phyloP scores from a whole-genome alignment of 2,888 invertebrate genomes.

The Asteroscopus sphinx region DNA sequence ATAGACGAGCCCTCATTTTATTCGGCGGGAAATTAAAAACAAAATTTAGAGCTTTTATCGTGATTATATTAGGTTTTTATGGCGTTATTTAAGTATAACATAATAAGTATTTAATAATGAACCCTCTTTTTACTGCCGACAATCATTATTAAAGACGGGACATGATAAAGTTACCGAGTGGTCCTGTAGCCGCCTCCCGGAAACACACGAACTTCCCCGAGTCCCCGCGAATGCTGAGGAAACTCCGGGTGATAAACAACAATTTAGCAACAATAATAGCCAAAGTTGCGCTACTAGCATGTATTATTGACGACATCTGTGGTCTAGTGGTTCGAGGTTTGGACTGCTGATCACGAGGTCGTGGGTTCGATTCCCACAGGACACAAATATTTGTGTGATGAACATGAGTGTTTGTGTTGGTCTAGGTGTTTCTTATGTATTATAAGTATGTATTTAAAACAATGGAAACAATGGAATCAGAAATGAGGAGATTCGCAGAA shows the following conservation, averaged over 20 bases:
- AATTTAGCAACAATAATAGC: slow-evolving; percentile 63
- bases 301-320: too few relatives aligned
- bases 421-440: too few relatives aligned
- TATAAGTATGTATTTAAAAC: too few relatives aligned
- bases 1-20: slow-evolving; percentile 16
- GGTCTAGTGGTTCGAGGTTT: too few relatives aligned
- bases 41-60: slow-evolving; percentile 56
- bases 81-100: slow-evolving; percentile 51
- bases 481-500: too few relatives aligned
- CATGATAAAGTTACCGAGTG: slow-evolving; percentile 1
- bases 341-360: too few relatives aligned
- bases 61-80: slow-evolving; percentile 60
- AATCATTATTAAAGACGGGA: slow-evolving; percentile 7
- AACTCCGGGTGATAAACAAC: slow-evolving; percentile 57
- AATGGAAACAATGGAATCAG: too few relatives aligned
- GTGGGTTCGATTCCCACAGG: too few relatives aligned
- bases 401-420: too few relatives aligned
- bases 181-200: neutral
- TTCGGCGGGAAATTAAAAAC: slow-evolving; percentile 46
- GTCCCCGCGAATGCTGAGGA: neutral
- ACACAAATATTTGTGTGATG: too few relatives aligned
- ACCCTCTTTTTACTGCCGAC: slow-evolving; percentile 8
- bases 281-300: slow-evolving; percentile 62
- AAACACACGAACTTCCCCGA: neutral
- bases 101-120: slow-evolving; percentile 47